Evolutionary conservation across 2,888 invertebrate genomes (phyloP), one percentile per base, ranked within the genome.

Genomic region (Busseola fusca): DNA sequence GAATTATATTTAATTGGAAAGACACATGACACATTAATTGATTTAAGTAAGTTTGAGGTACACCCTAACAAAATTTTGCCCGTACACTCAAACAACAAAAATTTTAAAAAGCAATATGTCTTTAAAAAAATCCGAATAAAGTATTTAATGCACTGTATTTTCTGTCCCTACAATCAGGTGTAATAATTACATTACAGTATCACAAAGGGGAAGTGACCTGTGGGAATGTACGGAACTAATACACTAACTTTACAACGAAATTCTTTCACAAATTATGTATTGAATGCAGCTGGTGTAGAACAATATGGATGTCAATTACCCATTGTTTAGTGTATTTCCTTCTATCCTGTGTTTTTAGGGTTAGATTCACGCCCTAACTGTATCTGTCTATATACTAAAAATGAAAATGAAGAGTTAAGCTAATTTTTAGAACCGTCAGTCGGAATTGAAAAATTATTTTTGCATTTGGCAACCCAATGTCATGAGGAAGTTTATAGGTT

Each of bases 101-200:
- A 30, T 18, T 30, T 18, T 14, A 16, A 16, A 54, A 25, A 25
- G 1, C 16, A 3, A 5, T 16, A 27, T 18, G 3, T 9, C 5
- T 25, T 1, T 5, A 52, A 52, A 27, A 27, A 25, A 14, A 16
- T 14, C 0, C 0, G 0, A 16, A 25, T 2, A 54, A 67, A 64
- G 62, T 21, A 34, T 18, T 6, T 5, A 1, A 14, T 42, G 5
- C 10, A 54, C 60, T 67, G 81, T 76, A 86, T 90, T 87, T 88
- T 81, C 91, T 87, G 73, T 85, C 90, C 62, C 78, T 91, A 91
- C 87, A 72, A 75, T 86, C 88, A 90, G 90, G 90, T 91, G 89
- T 87, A 89, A 88, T 90, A 87, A 91, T 89, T 88, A 88, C 84
- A 88, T 89, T 88, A 86, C 80, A 81, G 78, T 86, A 86, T 87